Evolutionary conservation across 2,888 invertebrate genomes (phyloP).

Genomic region (Cyaniris semiargus): DNA sequence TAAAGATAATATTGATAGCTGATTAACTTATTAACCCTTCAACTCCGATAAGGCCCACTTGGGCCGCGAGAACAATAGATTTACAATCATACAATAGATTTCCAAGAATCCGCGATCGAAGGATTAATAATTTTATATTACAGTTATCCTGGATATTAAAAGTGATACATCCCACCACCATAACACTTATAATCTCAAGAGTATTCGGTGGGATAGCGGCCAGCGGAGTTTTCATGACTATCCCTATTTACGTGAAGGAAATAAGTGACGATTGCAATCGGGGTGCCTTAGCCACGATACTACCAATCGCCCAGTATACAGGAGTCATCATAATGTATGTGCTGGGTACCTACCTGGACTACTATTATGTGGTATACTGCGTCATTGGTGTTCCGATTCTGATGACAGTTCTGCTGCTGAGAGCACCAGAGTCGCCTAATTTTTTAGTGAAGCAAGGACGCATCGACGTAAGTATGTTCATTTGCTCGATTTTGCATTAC

Average conservation of each 20-base stretch:
- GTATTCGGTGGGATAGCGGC: slow-evolving; percentile 49
- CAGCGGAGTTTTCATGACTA: slow-evolving; percentile 51
- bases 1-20: too few species aligned
- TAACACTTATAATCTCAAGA: slow-evolving; percentile 49
- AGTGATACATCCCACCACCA: slow-evolving; percentile 44
- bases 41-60: too few species aligned
- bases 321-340: slow-evolving; percentile 53
- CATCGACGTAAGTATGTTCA: slow-evolving; percentile 47
- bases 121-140: slow-evolving; percentile 35
- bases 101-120: too few species aligned
- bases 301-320: slow-evolving; percentile 49
- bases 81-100: too few species aligned
- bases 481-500: not conserved
- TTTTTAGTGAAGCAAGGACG: slow-evolving; percentile 55
- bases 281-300: slow-evolving; percentile 50
- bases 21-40: too few species aligned
- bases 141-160: slow-evolving; percentile 52
- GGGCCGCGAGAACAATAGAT: too few species aligned
- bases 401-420: slow-evolving; percentile 47
- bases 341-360: slow-evolving; percentile 53
- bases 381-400: slow-evolving; percentile 47
- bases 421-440: slow-evolving; percentile 60
- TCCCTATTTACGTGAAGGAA: slow-evolving; percentile 58
- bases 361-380: slow-evolving; percentile 51
- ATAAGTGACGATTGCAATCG: slow-evolving; percentile 55